phyloP scores from a whole-genome alignment of 2,888 invertebrate genomes.

The Orgyia antiqua region DNA sequence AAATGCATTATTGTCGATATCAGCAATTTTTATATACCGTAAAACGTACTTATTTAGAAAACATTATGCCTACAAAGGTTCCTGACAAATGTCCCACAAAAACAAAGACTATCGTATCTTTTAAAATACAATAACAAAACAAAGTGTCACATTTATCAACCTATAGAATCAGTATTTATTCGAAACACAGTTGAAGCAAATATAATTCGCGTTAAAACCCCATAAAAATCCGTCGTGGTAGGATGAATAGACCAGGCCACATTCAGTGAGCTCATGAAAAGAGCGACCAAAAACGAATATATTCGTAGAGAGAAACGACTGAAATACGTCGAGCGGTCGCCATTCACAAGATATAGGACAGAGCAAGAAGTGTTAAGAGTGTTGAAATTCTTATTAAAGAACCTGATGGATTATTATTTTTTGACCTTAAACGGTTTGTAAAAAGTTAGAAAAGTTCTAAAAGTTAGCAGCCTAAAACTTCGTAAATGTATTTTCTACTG shows the following conservation, averaged over 20 bases:
- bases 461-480: too few relatives aligned
- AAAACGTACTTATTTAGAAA: too few relatives aligned
- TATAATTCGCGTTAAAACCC: constrained; percentile 62
- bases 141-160: constrained; percentile 13
- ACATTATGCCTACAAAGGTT: too few relatives aligned
- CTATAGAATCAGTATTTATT: constrained; percentile 46
- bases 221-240: constrained; percentile 60
- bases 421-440: too few relatives aligned
- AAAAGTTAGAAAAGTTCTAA: too few relatives aligned
- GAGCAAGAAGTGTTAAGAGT: constrained; percentile 26
- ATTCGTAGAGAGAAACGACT: constrained; percentile 60
- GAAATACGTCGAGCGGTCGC: constrained; percentile 57
- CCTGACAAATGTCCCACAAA: too few relatives aligned
- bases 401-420: not conserved
- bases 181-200: constrained; percentile 53
- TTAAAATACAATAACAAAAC: constrained; percentile 4
- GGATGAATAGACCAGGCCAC: constrained; percentile 67
- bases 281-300: constrained; percentile 68
- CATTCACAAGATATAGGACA: constrained; percentile 21
- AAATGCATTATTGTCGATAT: too few relatives aligned
- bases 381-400: too few relatives aligned
- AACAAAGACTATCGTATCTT: too few relatives aligned
- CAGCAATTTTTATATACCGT: too few relatives aligned
- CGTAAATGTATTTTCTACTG: too few relatives aligned
- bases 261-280: constrained; percentile 68